A percentile compares a stretch with the other conserved stretches of the same genome.
phyloP scores from a whole-genome alignment of 2,797 vertebrate genomes.

The Rhabdophis nuchalis region DNA sequence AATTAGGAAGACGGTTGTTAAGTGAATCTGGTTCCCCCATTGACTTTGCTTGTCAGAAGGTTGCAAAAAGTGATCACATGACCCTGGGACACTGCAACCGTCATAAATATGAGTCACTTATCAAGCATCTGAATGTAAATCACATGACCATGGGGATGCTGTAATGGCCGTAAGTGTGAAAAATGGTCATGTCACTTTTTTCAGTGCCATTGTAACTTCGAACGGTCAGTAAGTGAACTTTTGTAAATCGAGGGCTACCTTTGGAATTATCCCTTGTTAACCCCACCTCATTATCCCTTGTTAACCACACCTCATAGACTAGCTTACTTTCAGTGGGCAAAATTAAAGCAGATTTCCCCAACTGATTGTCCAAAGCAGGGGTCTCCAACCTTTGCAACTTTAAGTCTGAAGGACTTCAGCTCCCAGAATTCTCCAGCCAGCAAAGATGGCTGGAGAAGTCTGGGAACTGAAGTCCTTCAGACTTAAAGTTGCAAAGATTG shows the following conservation, averaged over 20 bases:
- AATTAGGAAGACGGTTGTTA: background rate
- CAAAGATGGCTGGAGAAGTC: too few relatives aligned
- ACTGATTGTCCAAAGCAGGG: background rate
- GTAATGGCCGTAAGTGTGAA: background rate
- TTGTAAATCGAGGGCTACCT: background rate
- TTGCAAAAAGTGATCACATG: background rate
- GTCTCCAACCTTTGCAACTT: too few relatives aligned
- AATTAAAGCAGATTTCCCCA: background rate
- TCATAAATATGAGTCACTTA: background rate
- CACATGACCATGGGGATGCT: background rate
- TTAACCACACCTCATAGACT: background rate
- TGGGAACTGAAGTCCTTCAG: too few relatives aligned
- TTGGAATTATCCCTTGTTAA: background rate
- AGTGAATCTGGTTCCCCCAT: background rate
- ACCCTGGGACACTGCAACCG: background rate
- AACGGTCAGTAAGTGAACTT: background rate
- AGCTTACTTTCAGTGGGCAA: background rate
- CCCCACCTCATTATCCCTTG: background rate
- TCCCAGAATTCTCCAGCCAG: too few relatives aligned
- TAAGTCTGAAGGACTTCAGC: too few relatives aligned
- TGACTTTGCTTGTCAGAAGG: background rate
- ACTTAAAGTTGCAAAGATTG: too few relatives aligned
- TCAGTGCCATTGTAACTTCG: background rate
- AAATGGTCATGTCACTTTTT: background rate
- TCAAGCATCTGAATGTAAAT: background rate